Conservation (phyloP, 2,797 vertebrate species). For the Cottoperca gobio region DNA sequence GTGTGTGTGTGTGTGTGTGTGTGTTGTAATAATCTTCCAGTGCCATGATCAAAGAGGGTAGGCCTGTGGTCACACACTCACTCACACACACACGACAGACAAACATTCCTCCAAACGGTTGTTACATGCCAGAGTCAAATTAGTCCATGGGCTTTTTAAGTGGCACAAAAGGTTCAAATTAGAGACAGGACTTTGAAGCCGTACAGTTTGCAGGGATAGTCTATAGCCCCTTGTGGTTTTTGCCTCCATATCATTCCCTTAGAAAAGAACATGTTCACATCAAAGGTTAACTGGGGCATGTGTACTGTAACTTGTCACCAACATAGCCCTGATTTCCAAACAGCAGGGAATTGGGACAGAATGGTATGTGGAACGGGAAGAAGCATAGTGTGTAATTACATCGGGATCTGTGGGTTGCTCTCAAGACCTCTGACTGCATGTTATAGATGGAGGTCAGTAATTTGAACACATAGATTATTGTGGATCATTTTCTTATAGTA, state of each 20-base stretch:
- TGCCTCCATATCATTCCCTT: conserved; percentile 76
- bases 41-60: conserved; percentile 81
- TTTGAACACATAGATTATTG: conserved; percentile 58
- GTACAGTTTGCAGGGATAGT: conserved; percentile 77
- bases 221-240: conserved; percentile 80
- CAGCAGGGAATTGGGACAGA: conserved; percentile 78
- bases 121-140: conserved; percentile 84
- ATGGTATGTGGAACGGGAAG: conserved; percentile 70
- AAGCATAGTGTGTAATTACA: conserved; percentile 73
- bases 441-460: conserved; percentile 48
- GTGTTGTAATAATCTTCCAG: conserved; percentile 71
- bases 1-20: conserved; percentile 33
- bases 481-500: conserved; percentile 51
- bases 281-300: conserved; percentile 84
- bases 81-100: conserved; percentile 62
- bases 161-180: conserved; percentile 85
- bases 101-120: conserved; percentile 75
- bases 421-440: conserved; percentile 43
- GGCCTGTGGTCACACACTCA: conserved; percentile 67
- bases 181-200: conserved; percentile 83
- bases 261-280: conserved; percentile 78
- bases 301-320: conserved; percentile 83
- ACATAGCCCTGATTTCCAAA: conserved; percentile 76
- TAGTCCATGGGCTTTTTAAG: conserved; percentile 84
- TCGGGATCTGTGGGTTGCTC: conserved; percentile 58